Evolutionary conservation across 2,888 invertebrate species (phyloP), one percentile per base, ranked within the genome.

Genomic region (Drosophila stalkeri): DNA sequence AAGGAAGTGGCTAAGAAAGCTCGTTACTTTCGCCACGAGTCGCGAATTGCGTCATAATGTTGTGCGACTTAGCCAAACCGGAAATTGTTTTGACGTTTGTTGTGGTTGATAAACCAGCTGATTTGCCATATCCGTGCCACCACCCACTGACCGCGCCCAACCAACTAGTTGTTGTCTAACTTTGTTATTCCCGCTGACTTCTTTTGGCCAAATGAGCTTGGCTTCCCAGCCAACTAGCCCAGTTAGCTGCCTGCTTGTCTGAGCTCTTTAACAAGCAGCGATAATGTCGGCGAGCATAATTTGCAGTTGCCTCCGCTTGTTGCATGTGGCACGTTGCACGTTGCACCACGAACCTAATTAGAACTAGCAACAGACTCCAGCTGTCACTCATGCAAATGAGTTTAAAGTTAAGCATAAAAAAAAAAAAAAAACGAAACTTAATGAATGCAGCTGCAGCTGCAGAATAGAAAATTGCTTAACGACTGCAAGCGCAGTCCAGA

Each of bases 71-170:
- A 37, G 41, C 64, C 39, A 51, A 47, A 31, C 74, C 81, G 84
- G 77, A 89, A 86, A 83, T 75, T 89, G 81, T 72, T 83, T 83
- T 78, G 72, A 83, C 77, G 71, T 89, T 86, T 89, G 75, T 72
- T 84, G 81, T 81, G 83, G 89, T 83, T 86, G 81, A 75, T 70
- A 65, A 69, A 68, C 68, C 60, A 63, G 54, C 62, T 66, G 74
- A 83, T 72, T 88, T 65, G 60, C 60, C 65, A 66, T 66, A 51
- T 62, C 71, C 74, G 62, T 18, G 12, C 33, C 41, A 12, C 14
- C 35, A 18, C 5, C 27, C 46, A 14, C 23, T n/a, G 46, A 33
- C 47, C 33, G 39, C 60, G 39, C 46, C 27, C 55, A 14, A 7
- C 51, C 16, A 56, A 51, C 49, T 27, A 47, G 47, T 51, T 76